Evolutionary conservation across 1,140 invertebrate species (phyloP).

Genomic region (Drosophila prosaltans): DNA sequence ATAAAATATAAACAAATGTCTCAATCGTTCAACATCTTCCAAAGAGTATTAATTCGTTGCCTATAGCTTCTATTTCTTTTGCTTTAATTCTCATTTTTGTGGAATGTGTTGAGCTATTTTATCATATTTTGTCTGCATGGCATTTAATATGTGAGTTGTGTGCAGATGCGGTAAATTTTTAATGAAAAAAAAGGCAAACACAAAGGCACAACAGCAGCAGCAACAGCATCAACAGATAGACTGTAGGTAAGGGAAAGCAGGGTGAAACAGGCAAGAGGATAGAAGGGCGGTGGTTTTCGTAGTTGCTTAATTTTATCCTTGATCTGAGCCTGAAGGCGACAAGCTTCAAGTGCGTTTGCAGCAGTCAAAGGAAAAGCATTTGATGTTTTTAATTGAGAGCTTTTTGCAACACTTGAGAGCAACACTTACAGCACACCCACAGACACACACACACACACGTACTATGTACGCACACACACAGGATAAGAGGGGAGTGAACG

Average conservation of each 20-base stretch:
- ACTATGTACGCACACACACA: background rate
- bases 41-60: background rate
- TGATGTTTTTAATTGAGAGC: slow-evolving; percentile 79
- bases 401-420: slow-evolving; percentile 65
- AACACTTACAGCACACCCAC: slow-evolving; percentile 30
- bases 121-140: slow-evolving; percentile 15
- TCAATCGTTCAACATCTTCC: no score
- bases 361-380: slow-evolving; percentile 59
- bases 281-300: slow-evolving; percentile 6
- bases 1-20: no score
- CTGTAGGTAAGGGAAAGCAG: background rate
- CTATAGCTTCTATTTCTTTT: background rate
- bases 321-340: slow-evolving; percentile 48
- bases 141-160: slow-evolving; percentile 14
- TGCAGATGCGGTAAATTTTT: slow-evolving; percentile 16
- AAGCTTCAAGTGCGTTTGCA: slow-evolving; percentile 52
- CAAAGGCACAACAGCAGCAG: background rate
- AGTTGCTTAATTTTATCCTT: slow-evolving; percentile 57
- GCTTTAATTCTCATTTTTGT: slow-evolving; percentile 19
- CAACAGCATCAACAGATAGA: slow-evolving; percentile 11
- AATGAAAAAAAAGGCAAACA: slow-evolving; percentile 13
- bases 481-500: slow-evolving; percentile 3
- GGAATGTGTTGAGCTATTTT: slow-evolving; percentile 24
- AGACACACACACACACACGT: slow-evolving; percentile 32
- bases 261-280: slow-evolving; percentile 4